A percentile compares a stretch with the other conserved stretches of the same genome.
phyloP scores from a whole-genome alignment of 2,113 vertebrate genomes.

The Sprattus sprattus region DNA sequence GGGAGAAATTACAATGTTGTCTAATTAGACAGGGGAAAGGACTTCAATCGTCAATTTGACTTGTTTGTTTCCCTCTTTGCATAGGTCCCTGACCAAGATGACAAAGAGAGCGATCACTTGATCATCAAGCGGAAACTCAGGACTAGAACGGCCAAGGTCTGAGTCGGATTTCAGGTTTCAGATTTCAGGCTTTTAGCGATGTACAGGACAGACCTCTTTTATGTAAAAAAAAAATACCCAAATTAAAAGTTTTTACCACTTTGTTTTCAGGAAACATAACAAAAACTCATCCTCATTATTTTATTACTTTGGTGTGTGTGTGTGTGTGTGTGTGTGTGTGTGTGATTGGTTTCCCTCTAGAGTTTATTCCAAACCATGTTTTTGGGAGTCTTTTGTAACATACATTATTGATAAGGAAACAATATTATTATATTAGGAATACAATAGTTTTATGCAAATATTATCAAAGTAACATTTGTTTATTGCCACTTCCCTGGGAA shows the following conservation, averaged over 20 bases:
- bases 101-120: constrained; percentile 85
- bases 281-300: not conserved
- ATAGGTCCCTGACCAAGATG: constrained; percentile 68
- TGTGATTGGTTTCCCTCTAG: not conserved
- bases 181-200: not conserved
- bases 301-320: not conserved
- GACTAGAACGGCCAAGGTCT: constrained; percentile 69
- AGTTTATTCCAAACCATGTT: not conserved
- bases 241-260: not conserved
- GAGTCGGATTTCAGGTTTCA: not conserved
- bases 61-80: constrained; percentile 41
- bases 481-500: too few relatives aligned
- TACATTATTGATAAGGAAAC: too few relatives aligned
- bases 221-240: constrained; percentile 28
- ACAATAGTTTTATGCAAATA: too few relatives aligned
- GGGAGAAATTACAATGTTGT: not conserved
- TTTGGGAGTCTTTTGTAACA: too few relatives aligned
- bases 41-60: not conserved
- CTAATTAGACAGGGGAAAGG: not conserved
- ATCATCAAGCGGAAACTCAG: constrained; percentile 84
- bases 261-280: not conserved
- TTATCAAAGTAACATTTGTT: too few relatives aligned
- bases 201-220: not conserved
- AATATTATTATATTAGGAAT: too few relatives aligned
- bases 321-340: not conserved